Conservation (phyloP, 2,888 invertebrate species). For the Orthosia gothica region DNA sequence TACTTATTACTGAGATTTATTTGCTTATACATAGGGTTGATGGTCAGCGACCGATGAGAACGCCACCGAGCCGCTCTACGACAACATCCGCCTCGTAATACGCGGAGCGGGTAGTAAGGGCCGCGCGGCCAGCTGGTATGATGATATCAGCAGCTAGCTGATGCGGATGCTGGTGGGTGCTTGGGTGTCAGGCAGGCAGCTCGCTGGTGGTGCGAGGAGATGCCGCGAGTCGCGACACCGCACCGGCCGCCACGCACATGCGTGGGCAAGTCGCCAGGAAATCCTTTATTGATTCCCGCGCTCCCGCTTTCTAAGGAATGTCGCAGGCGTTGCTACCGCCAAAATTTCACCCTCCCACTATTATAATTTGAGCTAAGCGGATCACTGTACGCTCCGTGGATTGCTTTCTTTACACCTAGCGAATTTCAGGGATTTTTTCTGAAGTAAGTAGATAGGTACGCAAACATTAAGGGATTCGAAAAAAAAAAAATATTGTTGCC, state of each 20-base stretch:
- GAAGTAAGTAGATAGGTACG: conserved; percentile 45
- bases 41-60: conserved; percentile 79
- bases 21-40: conserved; percentile 85
- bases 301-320: conserved; percentile 90
- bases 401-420: conserved; percentile 78
- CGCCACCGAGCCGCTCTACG: conserved; percentile 58
- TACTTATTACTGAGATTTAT: conserved; percentile 90
- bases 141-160: conserved; percentile 26
- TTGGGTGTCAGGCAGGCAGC: neutral
- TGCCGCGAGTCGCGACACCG: conserved; percentile 60
- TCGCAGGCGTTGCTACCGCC: conserved; percentile 88
- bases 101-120: conserved; percentile 23
- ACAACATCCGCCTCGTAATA: conserved; percentile 62
- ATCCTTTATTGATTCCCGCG: conserved; percentile 92
- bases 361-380: conserved; percentile 85
- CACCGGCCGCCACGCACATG: conserved; percentile 88
- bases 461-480: conserved; percentile 47
- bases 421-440: conserved; percentile 71
- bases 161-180: conserved; percentile 34
- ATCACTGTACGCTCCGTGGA: conserved; percentile 79
- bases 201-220: conserved; percentile 62
- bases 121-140: conserved; percentile 2
- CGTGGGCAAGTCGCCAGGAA: conserved; percentile 91
- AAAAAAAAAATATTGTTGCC: conserved; percentile 45
- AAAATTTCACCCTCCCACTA: conserved; percentile 83